These are phyloP conservation scores for Folsomia manolachei DNA, from an alignment of 2,888 invertebrate genomes.

Conservation along the genomic window DNA sequence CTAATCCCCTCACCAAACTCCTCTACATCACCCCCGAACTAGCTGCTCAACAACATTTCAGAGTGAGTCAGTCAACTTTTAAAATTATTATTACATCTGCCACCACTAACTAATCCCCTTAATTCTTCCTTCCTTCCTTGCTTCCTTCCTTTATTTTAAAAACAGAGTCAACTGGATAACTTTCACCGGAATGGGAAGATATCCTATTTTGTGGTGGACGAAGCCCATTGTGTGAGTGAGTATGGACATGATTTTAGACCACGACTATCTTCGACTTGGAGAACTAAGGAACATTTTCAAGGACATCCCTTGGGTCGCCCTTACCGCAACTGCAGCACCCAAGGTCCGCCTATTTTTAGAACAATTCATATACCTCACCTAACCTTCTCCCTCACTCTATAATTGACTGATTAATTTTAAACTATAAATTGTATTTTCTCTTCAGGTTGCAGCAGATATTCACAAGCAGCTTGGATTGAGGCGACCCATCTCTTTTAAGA, in stretches of 20 bases:
- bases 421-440: no score
- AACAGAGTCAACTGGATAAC: constrained; percentile 63
- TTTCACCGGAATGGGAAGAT: constrained; percentile 73
- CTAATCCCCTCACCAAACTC: constrained; percentile 74
- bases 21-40: constrained; percentile 97
- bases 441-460: constrained; percentile 79
- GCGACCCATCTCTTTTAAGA: constrained; percentile 72
- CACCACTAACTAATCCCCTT: no score
- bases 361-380: neutral
- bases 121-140: no score
- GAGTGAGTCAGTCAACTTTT: constrained; percentile 54
- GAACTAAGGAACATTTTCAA: constrained; percentile 63
- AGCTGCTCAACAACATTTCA: constrained; percentile 75
- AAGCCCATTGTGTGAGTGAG: constrained; percentile 96
- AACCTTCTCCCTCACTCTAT: neutral
- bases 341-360: constrained; percentile 55
- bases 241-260: constrained; percentile 84
- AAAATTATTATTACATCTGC: no score
- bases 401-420: constrained; percentile 42
- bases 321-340: constrained; percentile 90
- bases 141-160: no score
- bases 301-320: constrained; percentile 78
- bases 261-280: constrained; percentile 87
- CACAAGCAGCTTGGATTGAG: constrained; percentile 67
- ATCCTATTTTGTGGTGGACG: constrained; percentile 90